These are phyloP conservation scores for Fregata magnificens DNA, from an alignment of 2,113 vertebrate species.

Conservation along the genomic window DNA sequence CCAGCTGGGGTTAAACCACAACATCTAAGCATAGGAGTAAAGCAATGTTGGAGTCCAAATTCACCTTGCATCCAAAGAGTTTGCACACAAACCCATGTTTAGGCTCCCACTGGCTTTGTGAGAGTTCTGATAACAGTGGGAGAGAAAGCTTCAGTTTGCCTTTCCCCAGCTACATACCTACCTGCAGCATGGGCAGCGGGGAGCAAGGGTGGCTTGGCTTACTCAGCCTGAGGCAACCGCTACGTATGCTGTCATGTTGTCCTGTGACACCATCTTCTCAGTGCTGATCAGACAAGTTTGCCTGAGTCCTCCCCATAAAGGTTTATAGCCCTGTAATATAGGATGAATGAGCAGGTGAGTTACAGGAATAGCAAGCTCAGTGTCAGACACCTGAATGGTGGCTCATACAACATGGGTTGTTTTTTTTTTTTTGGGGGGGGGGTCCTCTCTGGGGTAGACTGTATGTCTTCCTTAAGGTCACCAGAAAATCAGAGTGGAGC, in stretches of 20 bases:
- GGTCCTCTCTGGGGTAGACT: not conserved
- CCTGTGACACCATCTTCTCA: not conserved
- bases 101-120: not conserved
- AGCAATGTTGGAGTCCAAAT: not conserved
- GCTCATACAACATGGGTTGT: not conserved
- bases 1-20: too few species aligned
- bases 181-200: not conserved
- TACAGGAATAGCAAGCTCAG: not conserved
- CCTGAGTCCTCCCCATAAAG: not conserved
- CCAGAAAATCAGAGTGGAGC: not conserved
- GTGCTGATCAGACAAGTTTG: not conserved
- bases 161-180: not conserved
- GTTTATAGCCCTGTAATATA: not conserved
- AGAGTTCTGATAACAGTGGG: not conserved
- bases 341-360: not conserved
- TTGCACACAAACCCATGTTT: not conserved
- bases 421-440: not conserved
- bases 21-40: not conserved
- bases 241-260: not conserved
- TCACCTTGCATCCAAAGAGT: not conserved
- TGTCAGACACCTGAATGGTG: not conserved
- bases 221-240: not conserved
- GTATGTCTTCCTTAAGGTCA: not conserved
- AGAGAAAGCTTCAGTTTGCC: not conserved
- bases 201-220: not conserved